Evolutionary conservation across 1,140 invertebrate genomes (phyloP), one percentile per base, ranked within the genome.

Genomic region (Penaeus japonicus): DNA sequence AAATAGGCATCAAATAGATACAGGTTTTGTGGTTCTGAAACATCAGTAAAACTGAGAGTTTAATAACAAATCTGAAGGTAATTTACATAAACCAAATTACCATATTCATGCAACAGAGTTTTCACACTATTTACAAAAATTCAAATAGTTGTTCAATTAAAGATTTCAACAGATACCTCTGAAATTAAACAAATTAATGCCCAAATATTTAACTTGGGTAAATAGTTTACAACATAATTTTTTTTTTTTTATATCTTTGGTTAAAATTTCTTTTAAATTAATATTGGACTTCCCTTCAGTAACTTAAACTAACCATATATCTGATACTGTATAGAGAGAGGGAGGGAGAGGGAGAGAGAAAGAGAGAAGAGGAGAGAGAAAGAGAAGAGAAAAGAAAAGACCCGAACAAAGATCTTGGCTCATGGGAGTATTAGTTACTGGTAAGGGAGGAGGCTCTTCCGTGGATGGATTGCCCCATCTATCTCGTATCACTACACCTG

Each of bases 121-220:
- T 73, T 73, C 70, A 73, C 70, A 73, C 27, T 73, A 73, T 73
- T 73, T 73, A 73, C 70, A 73, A 73, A 73, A 70, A 73, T 73
- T 73, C 35, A n/a, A 30, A 73, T 73, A 73, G 27, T 73, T 73
- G 27, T 27, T 73, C 70, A 30, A 32, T n/a, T 30, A 32, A 73
- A 73, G 70, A 27, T 30, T 30, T 27, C 20, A 73, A 32, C 24
- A 30, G 70, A 73, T 30, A 73, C 27, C 70, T 30, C 35, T 73
- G 47, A 10, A 47, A 47, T 32, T 73, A 32, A 73, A 73, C 35
- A 73, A 30, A 73, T 27, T 73, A 73, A 30, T 30, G 27, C 70
- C 70, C 27, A 73, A 73, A 73, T 27, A 32, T 73, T 32, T 17
- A 27, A 73, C 27, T 73, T 32, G 35, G 70, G 35, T 30, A 73